Percentiles rank a stretch among this genome's conserved stretches.
Conservation (phyloP, 1,140 invertebrate genomes). For the Scaptomyza montana region DNA sequence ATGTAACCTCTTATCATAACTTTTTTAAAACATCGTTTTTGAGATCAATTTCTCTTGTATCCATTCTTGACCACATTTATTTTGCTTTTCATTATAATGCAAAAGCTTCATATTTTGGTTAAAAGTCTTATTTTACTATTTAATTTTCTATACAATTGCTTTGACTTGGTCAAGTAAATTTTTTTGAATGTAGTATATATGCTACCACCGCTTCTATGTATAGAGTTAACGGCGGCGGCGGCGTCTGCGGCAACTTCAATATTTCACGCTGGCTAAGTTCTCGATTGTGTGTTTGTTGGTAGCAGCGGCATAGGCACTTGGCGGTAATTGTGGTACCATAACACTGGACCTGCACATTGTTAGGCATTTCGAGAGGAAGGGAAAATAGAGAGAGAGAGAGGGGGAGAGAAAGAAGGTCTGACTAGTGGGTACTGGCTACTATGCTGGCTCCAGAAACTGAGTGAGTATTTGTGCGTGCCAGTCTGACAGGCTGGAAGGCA, state of each 20-base stretch:
- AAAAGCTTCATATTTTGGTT: no score
- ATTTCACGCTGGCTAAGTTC: constrained; percentile 76
- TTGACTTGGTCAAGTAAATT: background rate
- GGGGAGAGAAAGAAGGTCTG: background rate
- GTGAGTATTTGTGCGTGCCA: constrained; percentile 79
- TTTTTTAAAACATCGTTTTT: no score
- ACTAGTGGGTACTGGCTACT: background rate
- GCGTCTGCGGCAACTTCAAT: constrained; percentile 60
- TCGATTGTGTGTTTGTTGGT: constrained; percentile 60
- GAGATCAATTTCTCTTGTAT: no score
- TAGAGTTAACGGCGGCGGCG: background rate
- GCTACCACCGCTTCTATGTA: background rate
- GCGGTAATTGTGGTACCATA: constrained; percentile 68
- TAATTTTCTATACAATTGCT: no score
- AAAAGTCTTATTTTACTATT: no score
- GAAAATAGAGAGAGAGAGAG: no score
- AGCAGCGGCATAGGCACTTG: constrained; percentile 58
- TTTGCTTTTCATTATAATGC: no score
- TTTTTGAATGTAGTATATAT: background rate
- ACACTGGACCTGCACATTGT: constrained; percentile 60
- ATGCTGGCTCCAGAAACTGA: constrained; percentile 39
- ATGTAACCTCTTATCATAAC: no score
- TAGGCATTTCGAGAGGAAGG: constrained; percentile 52
- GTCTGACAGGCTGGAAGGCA: constrained; percentile 66
- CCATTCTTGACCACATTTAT: no score